These are phyloP conservation scores for Zygaena filipendulae DNA, from an alignment of 2,888 invertebrate species.

Conservation along the genomic window DNA sequence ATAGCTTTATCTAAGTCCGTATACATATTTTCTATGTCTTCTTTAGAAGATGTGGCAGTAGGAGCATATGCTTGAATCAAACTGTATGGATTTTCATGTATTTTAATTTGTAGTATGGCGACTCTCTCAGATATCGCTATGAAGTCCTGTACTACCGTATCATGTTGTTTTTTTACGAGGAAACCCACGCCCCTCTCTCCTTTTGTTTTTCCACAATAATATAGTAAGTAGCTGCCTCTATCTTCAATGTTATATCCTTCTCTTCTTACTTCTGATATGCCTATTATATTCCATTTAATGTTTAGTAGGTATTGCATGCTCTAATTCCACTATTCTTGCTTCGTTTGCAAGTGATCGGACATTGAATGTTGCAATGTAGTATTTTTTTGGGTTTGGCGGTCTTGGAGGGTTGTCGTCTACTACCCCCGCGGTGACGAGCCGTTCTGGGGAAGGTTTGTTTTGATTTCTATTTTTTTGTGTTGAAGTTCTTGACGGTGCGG, in stretches of 20 bases:
- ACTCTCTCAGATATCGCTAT: constrained; percentile 3
- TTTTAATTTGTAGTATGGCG: not conserved
- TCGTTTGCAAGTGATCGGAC: constrained; percentile 5
- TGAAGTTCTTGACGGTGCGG: too few relatives aligned
- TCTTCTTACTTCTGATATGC: constrained; percentile 4
- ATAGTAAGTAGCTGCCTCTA: constrained; percentile 4
- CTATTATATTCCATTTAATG: constrained; percentile 7
- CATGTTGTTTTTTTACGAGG: constrained; percentile 4
- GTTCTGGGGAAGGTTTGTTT: too few relatives aligned
- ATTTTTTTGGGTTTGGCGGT: constrained; percentile 1
- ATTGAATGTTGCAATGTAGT: constrained; percentile 4
- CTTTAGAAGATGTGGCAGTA: not conserved
- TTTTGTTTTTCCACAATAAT: constrained; percentile 4
- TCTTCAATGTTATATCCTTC: constrained; percentile 7
- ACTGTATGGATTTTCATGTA: not conserved
- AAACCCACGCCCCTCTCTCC: constrained; percentile 6
- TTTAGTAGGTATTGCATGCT: too few relatives aligned
- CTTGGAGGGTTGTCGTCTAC: too few relatives aligned
- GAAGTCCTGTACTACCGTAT: constrained; percentile 1
- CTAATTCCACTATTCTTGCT: constrained; percentile 5
- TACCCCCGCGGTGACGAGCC: too few relatives aligned
- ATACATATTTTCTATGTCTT: constrained; percentile 2
- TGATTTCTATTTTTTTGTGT: too few relatives aligned
- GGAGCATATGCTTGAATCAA: constrained; percentile 1
- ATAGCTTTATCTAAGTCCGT: not conserved